These are phyloP conservation scores for Drosophila guanche DNA, from an alignment of 1,140 invertebrate genomes.

Conservation along the genomic window DNA sequence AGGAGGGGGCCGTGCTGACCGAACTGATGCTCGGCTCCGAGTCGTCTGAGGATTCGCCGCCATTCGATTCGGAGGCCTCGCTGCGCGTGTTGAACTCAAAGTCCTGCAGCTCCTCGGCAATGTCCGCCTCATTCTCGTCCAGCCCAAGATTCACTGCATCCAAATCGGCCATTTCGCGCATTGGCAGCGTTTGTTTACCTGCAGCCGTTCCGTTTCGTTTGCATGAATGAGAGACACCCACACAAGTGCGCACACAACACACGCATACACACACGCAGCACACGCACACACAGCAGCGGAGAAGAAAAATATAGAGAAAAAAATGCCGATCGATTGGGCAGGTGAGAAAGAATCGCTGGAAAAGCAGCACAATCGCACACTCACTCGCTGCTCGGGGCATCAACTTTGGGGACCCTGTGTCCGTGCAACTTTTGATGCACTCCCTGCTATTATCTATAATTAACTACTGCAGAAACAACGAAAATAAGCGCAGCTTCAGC, in stretches of 20 bases:
- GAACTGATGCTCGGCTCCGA: slow-evolving; percentile 89
- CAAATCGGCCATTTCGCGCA: slow-evolving; percentile 83
- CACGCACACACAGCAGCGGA: slow-evolving; percentile 34
- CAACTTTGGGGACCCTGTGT: slow-evolving; percentile 30
- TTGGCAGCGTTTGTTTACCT: slow-evolving; percentile 71
- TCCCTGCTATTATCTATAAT: slow-evolving; percentile 15
- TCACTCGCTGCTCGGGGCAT: slow-evolving; percentile 50
- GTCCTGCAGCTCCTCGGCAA: slow-evolving; percentile 88
- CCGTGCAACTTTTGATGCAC: slow-evolving; percentile 14
- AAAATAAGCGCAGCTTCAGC: slow-evolving; percentile 3
- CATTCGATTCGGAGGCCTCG: slow-evolving; percentile 87
- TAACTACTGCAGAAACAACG: slow-evolving; percentile 17
- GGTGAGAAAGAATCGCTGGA: slow-evolving; percentile 38
- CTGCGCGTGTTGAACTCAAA: slow-evolving; percentile 90
- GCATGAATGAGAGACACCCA: slow-evolving; percentile 45
- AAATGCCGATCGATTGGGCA: slow-evolving; percentile 73
- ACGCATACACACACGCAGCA: slow-evolving; percentile 24
- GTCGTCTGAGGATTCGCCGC: slow-evolving; percentile 87
- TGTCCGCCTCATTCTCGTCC: slow-evolving; percentile 88
- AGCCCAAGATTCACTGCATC: slow-evolving; percentile 89
- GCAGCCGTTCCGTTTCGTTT: slow-evolving; percentile 8
- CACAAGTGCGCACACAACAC: slow-evolving; percentile 14
- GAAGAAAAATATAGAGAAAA: slow-evolving; percentile 76
- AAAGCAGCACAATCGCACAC: slow-evolving; percentile 36
- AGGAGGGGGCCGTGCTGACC: slow-evolving; percentile 87